phyloP scores from a whole-genome alignment of 2,888 invertebrate genomes.

The Didymodactylos carnosus region DNA sequence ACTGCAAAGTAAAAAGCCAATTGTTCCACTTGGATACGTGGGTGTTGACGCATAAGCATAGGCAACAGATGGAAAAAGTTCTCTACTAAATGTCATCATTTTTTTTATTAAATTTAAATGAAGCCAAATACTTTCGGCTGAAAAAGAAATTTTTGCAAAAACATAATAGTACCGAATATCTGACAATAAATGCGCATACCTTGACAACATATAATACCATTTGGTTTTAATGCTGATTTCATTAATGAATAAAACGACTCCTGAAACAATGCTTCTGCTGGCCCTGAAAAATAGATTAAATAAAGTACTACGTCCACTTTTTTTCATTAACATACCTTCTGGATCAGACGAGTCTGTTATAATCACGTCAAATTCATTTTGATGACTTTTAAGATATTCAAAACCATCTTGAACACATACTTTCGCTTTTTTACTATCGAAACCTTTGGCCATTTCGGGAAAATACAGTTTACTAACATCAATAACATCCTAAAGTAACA shows the following conservation, averaged over 20 bases:
- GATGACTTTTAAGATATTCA: slow-evolving; percentile 66
- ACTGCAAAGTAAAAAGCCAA: slow-evolving; percentile 75
- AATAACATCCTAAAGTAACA: slow-evolving; percentile 48
- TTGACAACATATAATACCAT: slow-evolving; percentile 83
- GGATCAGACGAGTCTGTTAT: slow-evolving; percentile 97
- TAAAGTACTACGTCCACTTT: background rate
- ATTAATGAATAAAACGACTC: slow-evolving; percentile 64
- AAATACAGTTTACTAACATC: slow-evolving; percentile 68
- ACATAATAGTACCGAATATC: too few species aligned
- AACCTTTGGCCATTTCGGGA: slow-evolving; percentile 71
- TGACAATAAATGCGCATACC: slow-evolving; percentile 33
- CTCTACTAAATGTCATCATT: slow-evolving; percentile 53
- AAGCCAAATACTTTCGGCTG: slow-evolving; percentile 53
- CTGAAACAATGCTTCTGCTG: slow-evolving; percentile 51
- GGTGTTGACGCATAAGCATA: slow-evolving; percentile 70
- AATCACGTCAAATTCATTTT: slow-evolving; percentile 74
- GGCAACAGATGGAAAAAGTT: slow-evolving; percentile 54
- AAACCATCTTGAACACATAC: slow-evolving; percentile 78
- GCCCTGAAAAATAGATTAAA: slow-evolving; percentile 37
- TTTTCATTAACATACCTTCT: slow-evolving; percentile 44
- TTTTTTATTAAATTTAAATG: slow-evolving; percentile 54
- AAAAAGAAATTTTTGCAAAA: slow-evolving; percentile 8
- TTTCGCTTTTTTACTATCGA: slow-evolving; percentile 58
- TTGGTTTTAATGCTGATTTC: slow-evolving; percentile 57
- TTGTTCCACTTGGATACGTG: slow-evolving; percentile 87